These are phyloP conservation scores for Daptonema setosum DNA, from an alignment of 2,888 invertebrate species.

Conservation along the genomic window DNA sequence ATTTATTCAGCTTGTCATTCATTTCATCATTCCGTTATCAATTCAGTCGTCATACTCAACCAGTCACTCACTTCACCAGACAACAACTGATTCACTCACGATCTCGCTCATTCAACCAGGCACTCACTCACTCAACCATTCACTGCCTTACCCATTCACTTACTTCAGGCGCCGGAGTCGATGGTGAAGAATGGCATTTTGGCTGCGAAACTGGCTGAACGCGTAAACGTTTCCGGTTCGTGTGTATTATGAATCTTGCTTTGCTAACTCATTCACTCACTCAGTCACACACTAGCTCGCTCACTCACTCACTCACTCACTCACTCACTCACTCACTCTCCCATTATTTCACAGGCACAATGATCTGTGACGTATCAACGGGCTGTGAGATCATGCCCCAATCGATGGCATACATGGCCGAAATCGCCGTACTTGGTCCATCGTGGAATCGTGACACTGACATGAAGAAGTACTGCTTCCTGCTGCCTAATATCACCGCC, in stretches of 20 bases:
- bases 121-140: too few relatives aligned
- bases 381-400: slow-evolving; percentile 23
- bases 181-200: slow-evolving; percentile 18
- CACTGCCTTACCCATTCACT: too few relatives aligned
- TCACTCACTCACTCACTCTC: too few relatives aligned
- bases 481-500: slow-evolving; percentile 18
- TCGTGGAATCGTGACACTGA: slow-evolving; percentile 15
- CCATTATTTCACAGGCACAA: slow-evolving; percentile 11
- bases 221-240: slow-evolving; percentile 12
- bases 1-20: too few relatives aligned
- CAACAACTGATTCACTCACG: too few relatives aligned
- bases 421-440: slow-evolving; percentile 17
- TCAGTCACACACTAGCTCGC: too few relatives aligned
- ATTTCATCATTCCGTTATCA: too few relatives aligned
- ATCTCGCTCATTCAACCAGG: too few relatives aligned
- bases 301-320: too few relatives aligned
- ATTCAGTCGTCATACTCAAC: too few relatives aligned
- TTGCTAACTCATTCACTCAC: too few relatives aligned
- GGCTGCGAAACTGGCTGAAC: slow-evolving; percentile 15
- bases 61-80: too few relatives aligned
- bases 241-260: background rate
- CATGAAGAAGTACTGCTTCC: slow-evolving; percentile 15
- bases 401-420: slow-evolving; percentile 16
- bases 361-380: slow-evolving; percentile 20
- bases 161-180: slow-evolving; percentile 20